Base-by-base conservation (phyloP, 2,797 vertebrate species). In the Scyliorhinus canicula region DNA sequence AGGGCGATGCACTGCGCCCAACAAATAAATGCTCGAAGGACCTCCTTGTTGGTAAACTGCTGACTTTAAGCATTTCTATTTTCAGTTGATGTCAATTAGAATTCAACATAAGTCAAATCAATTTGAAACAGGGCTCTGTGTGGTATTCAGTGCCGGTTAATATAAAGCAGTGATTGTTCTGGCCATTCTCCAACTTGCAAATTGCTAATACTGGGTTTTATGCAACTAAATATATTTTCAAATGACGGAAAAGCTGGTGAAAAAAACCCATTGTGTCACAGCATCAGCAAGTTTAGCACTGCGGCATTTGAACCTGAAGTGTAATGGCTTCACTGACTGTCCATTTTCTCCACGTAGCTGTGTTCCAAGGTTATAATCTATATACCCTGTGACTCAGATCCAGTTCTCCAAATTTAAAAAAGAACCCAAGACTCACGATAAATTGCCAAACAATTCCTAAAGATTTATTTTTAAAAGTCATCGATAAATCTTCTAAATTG, bases 161-260 rank as follows among this genome's bases (percentile, higher is more conserved):
- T 55, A 67, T 94, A 94, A 94, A 74, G 44, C 47, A 71, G 47
- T 0, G 44, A 74, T 94, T 52, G 47, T 14, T 74, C 93, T 94
- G 93, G 93, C 93, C 67, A 71, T 52, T 94, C 50, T 94, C 93
- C 93, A 94, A 52, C 7, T 71, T 74, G 69, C 47, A 94, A 55
- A 74, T 74, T 74, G 6, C 93, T 52, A 74, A 94, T 44, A n/a
- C 93, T 71, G 88, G 67, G 65, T 47, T 94, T 94, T 74, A 94
- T 50, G 67, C 11, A n/a, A 60, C 88, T 91, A 91, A 91, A 91
- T 65, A 91, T 91, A 91, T 91, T 91, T 91, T 65, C 40, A 44
- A 40, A 91, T 44, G 50, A 47, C 67, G 74, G 55, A 69, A 94
- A 71, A n/a, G 93, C 47, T 52, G 5, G 63, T 93, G 67, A 74